These are phyloP conservation scores for Trachythela sp. DNA, from an alignment of 64 coral and sea anemone species.

Conservation along the genomic window DNA sequence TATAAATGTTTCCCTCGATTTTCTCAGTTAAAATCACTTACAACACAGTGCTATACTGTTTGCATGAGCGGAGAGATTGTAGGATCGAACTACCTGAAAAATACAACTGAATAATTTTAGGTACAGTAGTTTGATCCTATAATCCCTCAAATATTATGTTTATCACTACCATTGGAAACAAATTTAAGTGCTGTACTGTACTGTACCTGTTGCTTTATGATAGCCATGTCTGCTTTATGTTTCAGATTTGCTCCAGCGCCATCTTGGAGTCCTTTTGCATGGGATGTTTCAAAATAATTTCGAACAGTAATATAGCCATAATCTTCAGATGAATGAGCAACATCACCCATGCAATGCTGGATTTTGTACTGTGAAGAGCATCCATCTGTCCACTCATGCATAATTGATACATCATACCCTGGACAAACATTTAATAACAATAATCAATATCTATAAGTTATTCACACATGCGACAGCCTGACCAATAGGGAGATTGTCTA, in stretches of 20 bases:
- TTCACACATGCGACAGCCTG: conserved; percentile 10
- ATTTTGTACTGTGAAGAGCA: conserved; percentile 33
- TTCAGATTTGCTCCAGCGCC: conserved; percentile 40
- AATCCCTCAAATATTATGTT: too few relatives aligned
- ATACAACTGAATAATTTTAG: too few relatives aligned
- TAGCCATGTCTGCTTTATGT: conserved; percentile 38
- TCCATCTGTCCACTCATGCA: conserved; percentile 38
- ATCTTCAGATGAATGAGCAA: not conserved
- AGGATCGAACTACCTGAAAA: too few relatives aligned
- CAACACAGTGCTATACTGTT: too few relatives aligned
- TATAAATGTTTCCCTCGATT: too few relatives aligned
- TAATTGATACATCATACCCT: not conserved
- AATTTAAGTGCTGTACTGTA: too few relatives aligned
- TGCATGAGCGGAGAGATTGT: too few relatives aligned
- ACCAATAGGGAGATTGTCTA: not conserved
- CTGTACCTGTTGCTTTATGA: conserved; percentile 37
- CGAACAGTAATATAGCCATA: conserved; percentile 28
- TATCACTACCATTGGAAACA: too few relatives aligned
- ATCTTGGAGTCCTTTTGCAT: conserved; percentile 38
- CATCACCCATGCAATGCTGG: conserved; percentile 27
- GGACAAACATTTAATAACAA: too few relatives aligned
- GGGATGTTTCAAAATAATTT: conserved; percentile 28
- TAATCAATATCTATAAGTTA: too few relatives aligned
- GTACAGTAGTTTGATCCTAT: too few relatives aligned
- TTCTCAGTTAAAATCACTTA: too few relatives aligned